Percentiles rank a stretch among this genome's conserved stretches.
phyloP scores from a whole-genome alignment of 2,888 invertebrate species.

The Rhimphoctona megacephalus region DNA sequence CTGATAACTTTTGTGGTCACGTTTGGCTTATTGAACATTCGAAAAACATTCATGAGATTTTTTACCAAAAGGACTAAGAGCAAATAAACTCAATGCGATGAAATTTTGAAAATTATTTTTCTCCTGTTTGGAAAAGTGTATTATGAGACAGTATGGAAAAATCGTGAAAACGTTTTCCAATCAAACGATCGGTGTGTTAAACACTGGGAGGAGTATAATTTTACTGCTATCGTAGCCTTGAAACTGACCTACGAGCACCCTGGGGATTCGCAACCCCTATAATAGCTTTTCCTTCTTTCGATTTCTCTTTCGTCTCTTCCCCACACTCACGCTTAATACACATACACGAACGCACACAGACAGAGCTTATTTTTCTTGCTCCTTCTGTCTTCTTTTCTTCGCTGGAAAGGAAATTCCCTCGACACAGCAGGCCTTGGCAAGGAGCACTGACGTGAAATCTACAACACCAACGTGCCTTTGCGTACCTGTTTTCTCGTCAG shows the following conservation, averaged over 20 bases:
- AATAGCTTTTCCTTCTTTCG: slow-evolving; percentile 52
- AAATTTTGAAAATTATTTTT: too few relatives aligned
- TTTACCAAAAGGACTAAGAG: not conserved
- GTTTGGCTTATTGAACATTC: not conserved
- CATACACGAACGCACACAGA: not conserved
- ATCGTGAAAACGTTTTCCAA: slow-evolving; percentile 51
- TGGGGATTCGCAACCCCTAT: slow-evolving; percentile 60
- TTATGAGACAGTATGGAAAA: not conserved
- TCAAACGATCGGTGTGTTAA: slow-evolving; percentile 53
- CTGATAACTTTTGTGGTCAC: too few relatives aligned
- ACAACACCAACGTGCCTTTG: slow-evolving; percentile 26
- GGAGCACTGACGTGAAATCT: slow-evolving; percentile 20
- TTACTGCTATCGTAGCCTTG: slow-evolving; percentile 50
- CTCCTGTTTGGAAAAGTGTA: not conserved
- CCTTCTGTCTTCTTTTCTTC: too few relatives aligned
- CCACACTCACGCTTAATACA: slow-evolving; percentile 4
- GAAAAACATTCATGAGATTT: not conserved
- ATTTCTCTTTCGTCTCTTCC: not conserved
- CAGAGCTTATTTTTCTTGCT: not conserved
- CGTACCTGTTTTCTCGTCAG: slow-evolving; percentile 11
- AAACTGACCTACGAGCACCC: slow-evolving; percentile 65
- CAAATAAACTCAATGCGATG: not conserved
- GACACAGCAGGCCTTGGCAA: slow-evolving; percentile 25
- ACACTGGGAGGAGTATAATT: slow-evolving; percentile 45
- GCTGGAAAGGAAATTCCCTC: slow-evolving; percentile 28